Base-by-base conservation (phyloP, 2,113 vertebrate species). In the Excalfactoria chinensis region DNA sequence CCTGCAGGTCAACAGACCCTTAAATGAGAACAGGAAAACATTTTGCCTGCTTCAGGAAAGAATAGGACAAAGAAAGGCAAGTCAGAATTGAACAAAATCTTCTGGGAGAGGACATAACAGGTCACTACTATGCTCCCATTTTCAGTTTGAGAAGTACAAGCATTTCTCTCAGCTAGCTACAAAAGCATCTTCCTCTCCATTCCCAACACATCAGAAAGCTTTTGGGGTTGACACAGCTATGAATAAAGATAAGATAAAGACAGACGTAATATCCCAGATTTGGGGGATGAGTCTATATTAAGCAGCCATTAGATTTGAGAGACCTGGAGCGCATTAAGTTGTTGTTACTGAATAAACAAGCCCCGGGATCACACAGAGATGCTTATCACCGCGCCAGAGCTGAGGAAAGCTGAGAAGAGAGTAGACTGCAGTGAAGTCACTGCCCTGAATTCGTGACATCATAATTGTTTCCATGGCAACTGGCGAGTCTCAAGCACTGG, bases 401-500 rank as follows among this genome's bases (percentile, higher is more conserved):
- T 20, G 53, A 81, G 75, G 73, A 82, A 88, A 89, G 78, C 8
- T 60, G 75, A 87, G 75, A 91, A 89, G 75, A 87, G 75, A 91
- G 87, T 43, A 70, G 78, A 94, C 93, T 74, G 96, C 95, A 95
- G 91, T 96, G 95, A 96, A 96, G 96, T 96, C 96, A 96, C 93
- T 76, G 56, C 40, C 55, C 89, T 89, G 91, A 92, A 95, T 95
- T 94, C 94, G 89, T 96, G 96, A 96, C 96, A 96, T 96, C 96
- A 96, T 94, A 94, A 95, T 87, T 94, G 94, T 96, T 93, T 85
- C 68, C 91, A 64, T 43, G 72, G 94, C 91, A 92, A 96, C 94
- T 89, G 35, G 89, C 84, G 59, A 73, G 71, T 93, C 92, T 83
- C 86, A 87, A 88, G 94, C 89, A 72, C 85, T 71, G 92, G 85